Percentiles rank a stretch among this genome's conserved stretches.
Conservation (phyloP, 2,888 invertebrate species). For the Entomobrya proxima region DNA sequence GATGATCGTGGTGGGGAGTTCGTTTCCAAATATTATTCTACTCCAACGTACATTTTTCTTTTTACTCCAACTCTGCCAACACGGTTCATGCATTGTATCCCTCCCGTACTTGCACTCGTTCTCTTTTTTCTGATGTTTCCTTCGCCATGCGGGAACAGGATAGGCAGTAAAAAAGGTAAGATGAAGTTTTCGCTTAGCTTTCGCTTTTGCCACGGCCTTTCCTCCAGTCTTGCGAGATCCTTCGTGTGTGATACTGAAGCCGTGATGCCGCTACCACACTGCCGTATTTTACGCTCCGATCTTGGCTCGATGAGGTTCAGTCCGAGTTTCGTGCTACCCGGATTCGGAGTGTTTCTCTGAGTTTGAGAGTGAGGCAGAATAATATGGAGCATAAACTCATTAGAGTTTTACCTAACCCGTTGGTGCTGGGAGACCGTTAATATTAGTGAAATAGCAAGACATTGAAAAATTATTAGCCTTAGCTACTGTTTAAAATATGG, state of each 20-base stretch:
- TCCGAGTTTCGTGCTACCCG: conserved; percentile 55
- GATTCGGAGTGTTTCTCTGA: conserved; percentile 50
- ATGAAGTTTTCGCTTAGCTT: conserved; percentile 21
- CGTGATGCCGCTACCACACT: neutral
- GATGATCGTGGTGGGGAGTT: conserved; percentile 11
- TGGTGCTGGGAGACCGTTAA: too few species aligned
- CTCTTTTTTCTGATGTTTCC: conserved; percentile 27
- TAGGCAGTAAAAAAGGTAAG: conserved; percentile 17
- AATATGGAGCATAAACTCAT: neutral
- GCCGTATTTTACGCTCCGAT: conserved; percentile 53
- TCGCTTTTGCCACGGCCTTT: conserved; percentile 5
- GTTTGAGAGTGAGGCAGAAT: neutral
- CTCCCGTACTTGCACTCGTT: neutral
- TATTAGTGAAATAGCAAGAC: too few species aligned
- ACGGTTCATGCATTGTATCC: neutral
- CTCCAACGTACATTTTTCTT: neutral
- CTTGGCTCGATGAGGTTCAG: conserved; percentile 42
- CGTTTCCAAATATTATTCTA: neutral
- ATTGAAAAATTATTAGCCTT: too few species aligned
- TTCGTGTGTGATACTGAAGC: neutral
- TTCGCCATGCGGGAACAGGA: neutral
- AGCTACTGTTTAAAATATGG: too few species aligned
- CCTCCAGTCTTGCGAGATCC: neutral
- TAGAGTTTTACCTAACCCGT: neutral
- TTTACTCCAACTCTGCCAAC: neutral